These are phyloP conservation scores for Taxidea taxus DNA, from an alignment of 2,113 vertebrate species.

Conservation along the genomic window DNA sequence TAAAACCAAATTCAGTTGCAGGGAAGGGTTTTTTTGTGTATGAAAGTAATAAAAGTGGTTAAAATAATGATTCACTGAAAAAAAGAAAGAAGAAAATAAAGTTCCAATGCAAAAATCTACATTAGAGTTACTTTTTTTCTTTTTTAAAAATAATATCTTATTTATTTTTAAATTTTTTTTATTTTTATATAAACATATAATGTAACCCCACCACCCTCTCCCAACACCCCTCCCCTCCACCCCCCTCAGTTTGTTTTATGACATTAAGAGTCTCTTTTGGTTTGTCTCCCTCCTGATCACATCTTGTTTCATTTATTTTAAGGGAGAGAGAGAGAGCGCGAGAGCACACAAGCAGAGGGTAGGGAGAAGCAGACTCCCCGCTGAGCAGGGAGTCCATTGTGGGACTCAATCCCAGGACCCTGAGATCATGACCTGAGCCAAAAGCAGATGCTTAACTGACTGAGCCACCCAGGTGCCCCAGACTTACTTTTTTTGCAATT, in stretches of 20 bases:
- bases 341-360: neutral
- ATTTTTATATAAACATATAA: too few species aligned
- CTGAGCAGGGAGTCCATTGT: neutral
- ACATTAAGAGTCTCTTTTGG: too few species aligned
- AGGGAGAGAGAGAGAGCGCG: neutral
- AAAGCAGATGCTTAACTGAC: neutral
- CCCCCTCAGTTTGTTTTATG: too few species aligned
- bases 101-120: neutral
- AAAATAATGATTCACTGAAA: neutral
- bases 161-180: too few species aligned
- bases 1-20: conserved; percentile 49
- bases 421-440: neutral
- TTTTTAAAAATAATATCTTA: neutral
- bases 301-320: too few species aligned
- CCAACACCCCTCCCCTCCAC: too few species aligned
- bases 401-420: neutral
- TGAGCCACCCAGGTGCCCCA: neutral
- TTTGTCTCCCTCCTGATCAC: too few species aligned
- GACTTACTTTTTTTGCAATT: neutral
- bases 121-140: neutral
- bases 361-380: neutral
- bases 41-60: neutral
- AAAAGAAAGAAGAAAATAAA: neutral
- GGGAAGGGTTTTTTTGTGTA: neutral
- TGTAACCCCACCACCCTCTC: too few species aligned